Evolutionary conservation across 2,888 invertebrate species (phyloP).

Genomic region (Sabatieria punctata): DNA sequence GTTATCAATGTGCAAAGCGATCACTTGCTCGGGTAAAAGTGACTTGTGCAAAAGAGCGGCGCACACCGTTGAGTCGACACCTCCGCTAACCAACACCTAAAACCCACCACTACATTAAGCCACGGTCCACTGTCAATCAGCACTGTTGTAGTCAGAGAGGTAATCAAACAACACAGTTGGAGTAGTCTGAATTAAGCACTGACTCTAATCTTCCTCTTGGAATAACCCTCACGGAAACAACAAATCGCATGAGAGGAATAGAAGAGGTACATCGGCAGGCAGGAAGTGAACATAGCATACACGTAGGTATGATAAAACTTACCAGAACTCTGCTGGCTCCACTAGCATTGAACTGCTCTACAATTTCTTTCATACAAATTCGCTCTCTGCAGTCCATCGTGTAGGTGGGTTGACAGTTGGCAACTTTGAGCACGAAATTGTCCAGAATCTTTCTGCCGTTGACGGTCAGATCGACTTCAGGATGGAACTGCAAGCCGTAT

Average conservation of each 20-base stretch:
- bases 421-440: slow-evolving; percentile 82
- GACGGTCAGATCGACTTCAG: slow-evolving; percentile 84
- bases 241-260: too few species aligned
- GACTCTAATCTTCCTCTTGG: too few species aligned
- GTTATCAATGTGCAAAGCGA: slow-evolving; percentile 93
- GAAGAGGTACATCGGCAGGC: too few species aligned
- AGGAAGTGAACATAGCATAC: too few species aligned
- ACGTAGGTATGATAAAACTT: slow-evolving; percentile 37
- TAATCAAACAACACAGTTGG: too few species aligned
- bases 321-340: slow-evolving; percentile 82
- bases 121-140: too few species aligned
- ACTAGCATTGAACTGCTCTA: slow-evolving; percentile 64
- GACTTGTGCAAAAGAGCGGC: slow-evolving; percentile 83
- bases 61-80: slow-evolving; percentile 98
- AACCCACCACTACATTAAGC: too few species aligned
- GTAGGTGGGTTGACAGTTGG: slow-evolving; percentile 60
- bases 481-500: slow-evolving; percentile 96
- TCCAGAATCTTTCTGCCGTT: slow-evolving; percentile 76
- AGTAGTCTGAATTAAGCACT: too few species aligned
- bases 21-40: slow-evolving; percentile 53
- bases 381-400: slow-evolving; percentile 71
- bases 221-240: too few species aligned
- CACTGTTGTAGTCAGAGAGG: too few species aligned
- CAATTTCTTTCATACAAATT: slow-evolving; percentile 77
- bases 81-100: slow-evolving; percentile 52